phyloP scores from a whole-genome alignment of 2,113 vertebrate species.

The Bujurquina vittata region DNA sequence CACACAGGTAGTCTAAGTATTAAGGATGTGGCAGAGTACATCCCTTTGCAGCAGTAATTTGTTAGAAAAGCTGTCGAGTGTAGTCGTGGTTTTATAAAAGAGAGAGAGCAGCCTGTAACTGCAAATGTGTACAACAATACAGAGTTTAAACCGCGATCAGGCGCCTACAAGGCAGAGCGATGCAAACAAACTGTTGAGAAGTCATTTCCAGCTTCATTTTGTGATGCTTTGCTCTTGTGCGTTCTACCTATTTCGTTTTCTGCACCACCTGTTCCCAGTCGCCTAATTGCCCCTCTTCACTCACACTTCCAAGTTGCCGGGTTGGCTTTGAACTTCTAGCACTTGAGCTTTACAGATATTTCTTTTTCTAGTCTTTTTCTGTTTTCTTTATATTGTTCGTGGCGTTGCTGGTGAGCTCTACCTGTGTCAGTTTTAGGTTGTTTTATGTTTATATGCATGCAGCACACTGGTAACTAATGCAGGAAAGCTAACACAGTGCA shows the following conservation, averaged over 20 bases:
- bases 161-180: background rate
- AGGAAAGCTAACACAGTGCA: background rate
- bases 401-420: background rate
- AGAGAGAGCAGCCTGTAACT: background rate
- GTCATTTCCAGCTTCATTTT: background rate
- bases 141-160: background rate
- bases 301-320: background rate
- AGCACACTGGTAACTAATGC: background rate
- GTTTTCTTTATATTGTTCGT: background rate
- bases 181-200: fast-evolving
- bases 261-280: background rate
- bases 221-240: background rate
- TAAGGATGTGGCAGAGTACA: background rate
- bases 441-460: background rate
- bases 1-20: background rate
- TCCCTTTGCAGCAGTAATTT: background rate
- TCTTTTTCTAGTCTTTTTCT: background rate
- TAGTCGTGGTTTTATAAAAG: background rate
- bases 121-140: background rate
- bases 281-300: background rate
- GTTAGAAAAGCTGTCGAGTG: background rate
- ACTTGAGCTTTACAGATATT: background rate
- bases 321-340: background rate
- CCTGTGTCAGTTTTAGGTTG: background rate
- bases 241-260: background rate